Conservation (phyloP, 37 sponge, comb jelly and placozoan genomes). For the Cliona cf. orientalis region DNA sequence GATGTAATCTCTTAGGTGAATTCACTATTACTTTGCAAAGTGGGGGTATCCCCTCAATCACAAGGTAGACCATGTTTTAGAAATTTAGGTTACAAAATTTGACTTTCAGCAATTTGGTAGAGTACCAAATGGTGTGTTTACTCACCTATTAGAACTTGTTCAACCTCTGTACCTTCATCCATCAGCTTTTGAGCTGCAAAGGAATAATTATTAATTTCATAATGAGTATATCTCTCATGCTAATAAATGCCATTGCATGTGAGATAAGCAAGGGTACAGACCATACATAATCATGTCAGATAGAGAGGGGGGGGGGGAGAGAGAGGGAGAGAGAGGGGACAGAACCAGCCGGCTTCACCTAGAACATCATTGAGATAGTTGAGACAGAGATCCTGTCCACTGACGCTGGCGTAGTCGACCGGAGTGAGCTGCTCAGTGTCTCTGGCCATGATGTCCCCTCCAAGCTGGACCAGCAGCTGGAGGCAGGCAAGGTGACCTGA, state of each 20-base stretch:
- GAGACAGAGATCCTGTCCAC: slow-evolving; percentile 50
- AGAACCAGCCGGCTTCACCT: too few relatives aligned
- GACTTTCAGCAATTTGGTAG: background rate
- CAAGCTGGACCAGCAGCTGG: slow-evolving; percentile 56
- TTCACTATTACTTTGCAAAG: too few relatives aligned
- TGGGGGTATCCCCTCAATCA: too few relatives aligned
- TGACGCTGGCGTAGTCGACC: slow-evolving; percentile 51
- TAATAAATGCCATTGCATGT: too few relatives aligned
- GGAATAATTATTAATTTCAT: too few relatives aligned
- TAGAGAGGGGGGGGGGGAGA: background rate
- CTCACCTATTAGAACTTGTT: slow-evolving; percentile 28
- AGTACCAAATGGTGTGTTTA: background rate
- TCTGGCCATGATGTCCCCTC: slow-evolving; percentile 26
- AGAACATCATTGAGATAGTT: slow-evolving; percentile 42
- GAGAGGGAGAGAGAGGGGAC: background rate
- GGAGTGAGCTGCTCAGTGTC: slow-evolving; percentile 45
- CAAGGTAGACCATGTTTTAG: too few relatives aligned
- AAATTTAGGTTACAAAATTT: too few relatives aligned
- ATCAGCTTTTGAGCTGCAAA: slow-evolving; percentile 21
- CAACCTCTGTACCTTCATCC: slow-evolving; percentile 9
- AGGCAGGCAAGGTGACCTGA: slow-evolving; percentile 62
- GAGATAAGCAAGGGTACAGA: too few relatives aligned
- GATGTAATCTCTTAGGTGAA: too few relatives aligned
- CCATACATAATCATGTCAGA: too few relatives aligned
- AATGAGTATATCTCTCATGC: too few relatives aligned